These are phyloP conservation scores for Troides helena DNA, from an alignment of 2,888 invertebrate genomes.

Conservation along the genomic window DNA sequence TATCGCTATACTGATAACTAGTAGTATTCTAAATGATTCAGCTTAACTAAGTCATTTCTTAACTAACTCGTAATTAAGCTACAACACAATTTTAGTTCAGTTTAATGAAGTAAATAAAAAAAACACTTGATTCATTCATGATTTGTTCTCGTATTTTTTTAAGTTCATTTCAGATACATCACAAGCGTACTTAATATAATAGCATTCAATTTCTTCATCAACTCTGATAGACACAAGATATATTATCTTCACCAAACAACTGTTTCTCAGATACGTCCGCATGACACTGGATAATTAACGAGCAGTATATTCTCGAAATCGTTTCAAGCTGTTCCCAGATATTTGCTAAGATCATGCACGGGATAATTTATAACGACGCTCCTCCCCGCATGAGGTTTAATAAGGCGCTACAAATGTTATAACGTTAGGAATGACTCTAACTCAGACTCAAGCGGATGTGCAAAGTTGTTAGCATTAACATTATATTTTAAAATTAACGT, in stretches of 20 bases:
- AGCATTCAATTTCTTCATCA: no score
- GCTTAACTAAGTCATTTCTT: no score
- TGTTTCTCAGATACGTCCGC: no score
- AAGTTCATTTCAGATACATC: no score
- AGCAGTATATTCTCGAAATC: conserved; percentile 6
- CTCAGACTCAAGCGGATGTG: background rate
- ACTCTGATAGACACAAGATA: background rate
- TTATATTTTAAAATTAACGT: no score
- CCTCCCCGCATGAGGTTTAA: conserved; percentile 17
- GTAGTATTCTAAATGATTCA: background rate
- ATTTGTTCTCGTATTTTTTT: no score
- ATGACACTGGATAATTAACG: conserved; percentile 6
- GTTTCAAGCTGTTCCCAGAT: conserved; percentile 13
- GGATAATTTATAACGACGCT: conserved; percentile 20
- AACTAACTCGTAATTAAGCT: background rate
- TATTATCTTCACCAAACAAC: background rate
- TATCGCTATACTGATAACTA: background rate
- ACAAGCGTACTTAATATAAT: no score
- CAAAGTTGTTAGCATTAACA: background rate
- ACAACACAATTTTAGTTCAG: background rate
- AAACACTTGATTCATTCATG: no score
- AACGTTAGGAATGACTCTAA: background rate
- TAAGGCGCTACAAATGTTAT: conserved; percentile 8
- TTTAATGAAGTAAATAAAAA: no score
- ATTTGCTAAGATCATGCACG: conserved; percentile 26